These are phyloP conservation scores for Blastobasis lacticolella DNA, from an alignment of 2,888 invertebrate species.

Conservation along the genomic window DNA sequence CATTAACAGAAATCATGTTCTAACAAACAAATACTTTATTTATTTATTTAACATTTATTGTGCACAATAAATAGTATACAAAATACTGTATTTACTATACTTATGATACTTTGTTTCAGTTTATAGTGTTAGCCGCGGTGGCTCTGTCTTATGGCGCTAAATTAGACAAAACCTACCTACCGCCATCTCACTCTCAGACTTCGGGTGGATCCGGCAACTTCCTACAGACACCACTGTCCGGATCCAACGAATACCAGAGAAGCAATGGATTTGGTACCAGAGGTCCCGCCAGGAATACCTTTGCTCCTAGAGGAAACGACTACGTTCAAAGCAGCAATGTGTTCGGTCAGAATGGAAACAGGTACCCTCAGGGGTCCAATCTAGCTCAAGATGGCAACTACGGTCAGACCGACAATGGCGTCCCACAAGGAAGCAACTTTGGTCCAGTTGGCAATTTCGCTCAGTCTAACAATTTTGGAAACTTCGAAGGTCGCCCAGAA, in stretches of 20 bases:
- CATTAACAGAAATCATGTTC: too few species aligned
- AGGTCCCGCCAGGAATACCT: conserved; percentile 8
- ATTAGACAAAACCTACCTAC: conserved; percentile 55
- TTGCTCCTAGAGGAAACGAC: conserved; percentile 18
- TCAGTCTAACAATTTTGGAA: conserved; percentile 18
- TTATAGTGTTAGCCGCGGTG: conserved; percentile 41
- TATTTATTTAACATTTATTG: too few species aligned
- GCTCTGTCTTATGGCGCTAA: conserved; percentile 47
- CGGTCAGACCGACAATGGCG: not conserved
- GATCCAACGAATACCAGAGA: conserved; percentile 3
- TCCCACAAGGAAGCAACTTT: conserved; percentile 5
- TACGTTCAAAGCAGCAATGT: conserved; percentile 13
- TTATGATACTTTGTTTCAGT: conserved; percentile 31
- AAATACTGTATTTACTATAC: not conserved
- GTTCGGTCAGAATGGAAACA: not conserved
- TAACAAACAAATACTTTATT: conserved; percentile 8
- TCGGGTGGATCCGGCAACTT: conserved; percentile 45
- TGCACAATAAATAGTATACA: too few species aligned
- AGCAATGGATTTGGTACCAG: conserved; percentile 1
- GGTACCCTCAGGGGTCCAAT: not conserved
- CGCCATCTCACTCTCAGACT: conserved; percentile 38
- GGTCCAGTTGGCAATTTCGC: conserved; percentile 12
- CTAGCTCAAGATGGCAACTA: not conserved
- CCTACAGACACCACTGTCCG: conserved; percentile 36
- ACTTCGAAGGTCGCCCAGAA: conserved; percentile 31